Conservation (phyloP, 2,888 invertebrate genomes). For the Trachelus tabidus region DNA sequence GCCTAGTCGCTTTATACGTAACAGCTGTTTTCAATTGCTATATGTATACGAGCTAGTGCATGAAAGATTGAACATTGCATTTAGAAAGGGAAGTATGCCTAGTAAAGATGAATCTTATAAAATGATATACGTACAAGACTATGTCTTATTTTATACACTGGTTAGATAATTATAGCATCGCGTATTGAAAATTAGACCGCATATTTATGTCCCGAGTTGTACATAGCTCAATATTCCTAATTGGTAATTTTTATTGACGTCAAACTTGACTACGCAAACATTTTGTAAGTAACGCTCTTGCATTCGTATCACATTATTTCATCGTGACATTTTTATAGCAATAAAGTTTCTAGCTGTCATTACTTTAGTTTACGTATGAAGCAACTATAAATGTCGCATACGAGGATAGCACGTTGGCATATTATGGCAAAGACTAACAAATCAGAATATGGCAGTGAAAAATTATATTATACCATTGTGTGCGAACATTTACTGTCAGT, state of each 20-base stretch:
- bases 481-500: not conserved
- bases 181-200: not conserved
- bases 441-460: constrained; percentile 40
- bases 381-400: not conserved
- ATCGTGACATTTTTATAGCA: not conserved
- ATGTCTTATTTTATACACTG: not conserved
- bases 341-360: not conserved
- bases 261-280: not conserved
- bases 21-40: not conserved
- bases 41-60: not conserved
- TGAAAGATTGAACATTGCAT: not conserved
- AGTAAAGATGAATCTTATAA: not conserved
- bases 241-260: not conserved
- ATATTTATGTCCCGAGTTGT: not conserved
- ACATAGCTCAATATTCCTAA: not conserved
- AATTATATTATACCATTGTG: constrained; percentile 15
- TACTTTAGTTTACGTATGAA: not conserved
- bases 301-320: not conserved
- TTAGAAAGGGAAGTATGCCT: not conserved
- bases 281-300: not conserved
- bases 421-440: constrained; percentile 17
- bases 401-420: not conserved
- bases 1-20: not conserved
- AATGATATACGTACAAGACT: not conserved
- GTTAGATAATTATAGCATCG: not conserved